A percentile compares a stretch with the other conserved stretches of the same genome.
These are phyloP conservation scores for Sanderia malayensis DNA, from an alignment of 30 jellyfish, hydroid and myxozoan genomes.

Conservation along the genomic window DNA sequence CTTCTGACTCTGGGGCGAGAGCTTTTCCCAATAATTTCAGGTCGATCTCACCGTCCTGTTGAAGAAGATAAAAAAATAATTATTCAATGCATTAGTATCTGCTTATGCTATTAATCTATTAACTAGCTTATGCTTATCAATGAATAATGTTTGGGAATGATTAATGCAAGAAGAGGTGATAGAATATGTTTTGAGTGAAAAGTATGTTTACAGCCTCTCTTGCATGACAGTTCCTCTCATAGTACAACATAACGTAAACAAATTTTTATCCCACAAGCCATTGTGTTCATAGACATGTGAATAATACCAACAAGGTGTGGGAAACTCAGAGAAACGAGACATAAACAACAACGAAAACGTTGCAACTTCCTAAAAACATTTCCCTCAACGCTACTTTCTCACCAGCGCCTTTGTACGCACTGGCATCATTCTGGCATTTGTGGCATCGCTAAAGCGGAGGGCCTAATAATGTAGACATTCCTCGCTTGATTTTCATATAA, in stretches of 20 bases:
- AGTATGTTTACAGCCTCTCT: too few relatives aligned
- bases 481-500: not conserved
- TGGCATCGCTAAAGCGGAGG: not conserved
- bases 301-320: not conserved
- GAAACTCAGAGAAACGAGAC: not conserved
- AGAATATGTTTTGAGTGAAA: too few relatives aligned
- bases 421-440: slow-evolving; percentile 3
- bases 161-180: too few relatives aligned
- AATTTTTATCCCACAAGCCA: not conserved
- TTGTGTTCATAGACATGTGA: not conserved
- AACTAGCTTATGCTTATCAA: too few relatives aligned
- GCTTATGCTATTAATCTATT: too few relatives aligned
- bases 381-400: slow-evolving; percentile 1
- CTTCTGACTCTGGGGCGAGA: slow-evolving; percentile 86
- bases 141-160: too few relatives aligned
- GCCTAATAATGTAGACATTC: not conserved
- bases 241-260: too few relatives aligned
- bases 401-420: not conserved
- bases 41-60: slow-evolving; percentile 89
- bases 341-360: not conserved
- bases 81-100: too few relatives aligned
- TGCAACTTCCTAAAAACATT: not conserved
- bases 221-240: too few relatives aligned
- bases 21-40: slow-evolving; percentile 77
- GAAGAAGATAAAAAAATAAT: not conserved